Conservation (phyloP, 2,113 vertebrate species). For the Cochlearius cochlearius region DNA sequence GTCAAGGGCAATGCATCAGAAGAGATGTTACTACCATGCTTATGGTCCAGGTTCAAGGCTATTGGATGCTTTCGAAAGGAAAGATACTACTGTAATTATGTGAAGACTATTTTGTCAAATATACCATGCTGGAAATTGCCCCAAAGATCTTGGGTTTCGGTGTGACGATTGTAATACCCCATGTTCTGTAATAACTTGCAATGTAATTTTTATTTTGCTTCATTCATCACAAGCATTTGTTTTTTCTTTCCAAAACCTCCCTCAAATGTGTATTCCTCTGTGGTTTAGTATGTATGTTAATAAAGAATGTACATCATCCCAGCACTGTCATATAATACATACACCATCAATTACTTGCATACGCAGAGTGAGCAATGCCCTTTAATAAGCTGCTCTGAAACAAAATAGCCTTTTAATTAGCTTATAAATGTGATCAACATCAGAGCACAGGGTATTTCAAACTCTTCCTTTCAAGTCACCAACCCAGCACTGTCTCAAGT, state of each 20-base stretch:
- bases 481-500: background rate
- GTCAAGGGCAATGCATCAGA: background rate
- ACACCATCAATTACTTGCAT: conserved; percentile 31
- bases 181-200: conserved; percentile 27
- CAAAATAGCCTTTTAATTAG: conserved; percentile 7
- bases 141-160: background rate
- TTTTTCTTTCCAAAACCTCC: conserved; percentile 34
- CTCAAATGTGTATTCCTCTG: background rate
- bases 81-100: background rate
- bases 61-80: background rate
- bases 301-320: conserved; percentile 41
- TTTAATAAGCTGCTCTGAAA: conserved; percentile 7
- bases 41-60: background rate
- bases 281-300: conserved; percentile 6
- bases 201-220: conserved; percentile 45
- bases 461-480: conserved; percentile 1
- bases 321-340: background rate
- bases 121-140: conserved; percentile 6
- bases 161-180: conserved; percentile 9
- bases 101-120: background rate
- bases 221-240: conserved; percentile 17
- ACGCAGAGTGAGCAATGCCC: background rate
- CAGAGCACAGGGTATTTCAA: background rate
- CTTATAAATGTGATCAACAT: conserved; percentile 52
- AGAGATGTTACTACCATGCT: background rate